Evolutionary conservation across 2,113 vertebrate species (phyloP).

Genomic region (Microcebus lehilahytsara): DNA sequence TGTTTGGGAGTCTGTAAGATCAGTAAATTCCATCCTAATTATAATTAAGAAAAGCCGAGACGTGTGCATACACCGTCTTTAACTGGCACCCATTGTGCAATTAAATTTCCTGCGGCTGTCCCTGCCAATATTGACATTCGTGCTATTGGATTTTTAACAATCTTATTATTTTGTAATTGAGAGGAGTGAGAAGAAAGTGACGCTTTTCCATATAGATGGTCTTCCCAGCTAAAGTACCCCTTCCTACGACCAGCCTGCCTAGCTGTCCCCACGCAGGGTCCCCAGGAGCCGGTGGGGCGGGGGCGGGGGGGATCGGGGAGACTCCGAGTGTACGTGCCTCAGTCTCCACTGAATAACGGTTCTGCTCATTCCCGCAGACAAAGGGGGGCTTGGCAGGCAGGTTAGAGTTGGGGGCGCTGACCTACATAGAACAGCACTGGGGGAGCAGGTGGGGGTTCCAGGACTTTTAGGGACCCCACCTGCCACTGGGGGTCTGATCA

Average conservation of each 20-base stretch:
- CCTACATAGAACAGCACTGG: conserved; percentile 43
- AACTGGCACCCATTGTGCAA: conserved; percentile 60
- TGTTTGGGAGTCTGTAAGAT: conserved; percentile 82
- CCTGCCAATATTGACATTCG: conserved; percentile 80
- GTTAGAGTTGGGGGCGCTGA: conserved; percentile 10
- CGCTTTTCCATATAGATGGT: conserved; percentile 64
- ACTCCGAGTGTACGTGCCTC: not conserved
- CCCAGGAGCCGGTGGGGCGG: not conserved
- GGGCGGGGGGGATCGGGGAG: not conserved
- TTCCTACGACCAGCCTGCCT: conserved; percentile 16
- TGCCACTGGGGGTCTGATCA: not conserved
- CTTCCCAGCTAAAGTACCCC: not conserved
- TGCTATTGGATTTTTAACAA: conserved; percentile 78
- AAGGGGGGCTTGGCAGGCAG: conserved; percentile 32
- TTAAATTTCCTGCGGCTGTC: conserved; percentile 64
- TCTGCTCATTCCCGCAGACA: conserved; percentile 12
- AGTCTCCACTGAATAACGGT: conserved; percentile 62
- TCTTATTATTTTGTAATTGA: conserved; percentile 82
- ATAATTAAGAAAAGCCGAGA: conserved; percentile 80
- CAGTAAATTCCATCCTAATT: conserved; percentile 84
- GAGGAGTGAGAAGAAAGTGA: conserved; percentile 77
- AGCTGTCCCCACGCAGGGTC: conserved; percentile 51
- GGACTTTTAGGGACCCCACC: not conserved
- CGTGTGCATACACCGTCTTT: conserved; percentile 52
- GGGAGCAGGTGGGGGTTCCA: not conserved